A percentile compares a stretch with the other conserved stretches of the same genome.
Conservation (phyloP, 2,888 invertebrate genomes). For the Apantesis nais region DNA sequence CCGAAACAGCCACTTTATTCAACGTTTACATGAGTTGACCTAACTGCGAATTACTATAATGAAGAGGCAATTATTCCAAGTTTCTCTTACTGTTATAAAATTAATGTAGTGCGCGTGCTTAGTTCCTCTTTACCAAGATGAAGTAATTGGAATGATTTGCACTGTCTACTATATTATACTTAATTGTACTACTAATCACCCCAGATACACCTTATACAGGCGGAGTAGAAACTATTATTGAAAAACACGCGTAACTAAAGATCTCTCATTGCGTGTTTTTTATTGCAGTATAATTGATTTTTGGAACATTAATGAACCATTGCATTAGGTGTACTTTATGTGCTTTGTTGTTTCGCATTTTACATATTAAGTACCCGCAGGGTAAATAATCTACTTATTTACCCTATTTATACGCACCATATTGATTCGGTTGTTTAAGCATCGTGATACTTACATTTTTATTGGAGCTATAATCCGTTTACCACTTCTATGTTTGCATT, state of each 20-base stretch:
- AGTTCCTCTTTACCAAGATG: constrained; percentile 50
- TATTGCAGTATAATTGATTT: constrained; percentile 73
- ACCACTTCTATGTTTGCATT: constrained; percentile 35
- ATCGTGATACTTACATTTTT: constrained; percentile 51
- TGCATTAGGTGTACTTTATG: constrained; percentile 46
- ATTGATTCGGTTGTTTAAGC: constrained; percentile 36
- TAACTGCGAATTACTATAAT: constrained; percentile 49
- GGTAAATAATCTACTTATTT: constrained; percentile 56
- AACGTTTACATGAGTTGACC: constrained; percentile 27
- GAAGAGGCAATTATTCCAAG: constrained; percentile 71
- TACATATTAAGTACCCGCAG: constrained; percentile 64
- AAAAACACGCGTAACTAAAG: constrained; percentile 32
- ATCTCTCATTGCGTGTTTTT: constrained; percentile 66
- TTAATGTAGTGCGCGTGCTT: constrained; percentile 69
- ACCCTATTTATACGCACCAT: constrained; percentile 38
- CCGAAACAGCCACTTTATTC: constrained; percentile 16
- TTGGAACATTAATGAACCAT: constrained; percentile 63
- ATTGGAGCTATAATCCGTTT: constrained; percentile 41
- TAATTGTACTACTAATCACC: constrained; percentile 48
- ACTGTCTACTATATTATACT: constrained; percentile 63
- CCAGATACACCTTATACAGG: constrained; percentile 44
- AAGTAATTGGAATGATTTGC: constrained; percentile 75
- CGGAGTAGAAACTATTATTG: constrained; percentile 39
- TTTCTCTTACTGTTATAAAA: constrained; percentile 72
- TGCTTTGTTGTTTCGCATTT: constrained; percentile 63